phyloP scores from a whole-genome alignment of 2,113 vertebrate species.

The Polypterus bichir region DNA sequence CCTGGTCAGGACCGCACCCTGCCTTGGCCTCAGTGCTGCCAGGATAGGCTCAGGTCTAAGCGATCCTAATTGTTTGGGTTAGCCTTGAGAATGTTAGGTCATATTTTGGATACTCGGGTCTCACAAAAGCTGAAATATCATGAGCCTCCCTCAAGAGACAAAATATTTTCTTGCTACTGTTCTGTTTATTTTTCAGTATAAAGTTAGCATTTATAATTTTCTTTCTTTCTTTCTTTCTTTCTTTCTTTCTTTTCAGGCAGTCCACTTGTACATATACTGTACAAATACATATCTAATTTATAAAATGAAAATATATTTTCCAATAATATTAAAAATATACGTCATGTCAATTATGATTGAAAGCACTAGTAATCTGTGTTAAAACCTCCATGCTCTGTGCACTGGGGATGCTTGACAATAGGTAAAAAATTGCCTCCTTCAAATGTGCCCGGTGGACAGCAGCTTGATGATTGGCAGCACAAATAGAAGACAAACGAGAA shows the following conservation, averaged over 20 bases:
- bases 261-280: neutral
- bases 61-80: too few species aligned
- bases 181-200: too few species aligned
- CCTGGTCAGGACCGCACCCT: too few species aligned
- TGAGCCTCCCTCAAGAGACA: too few species aligned
- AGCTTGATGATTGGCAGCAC: slow-evolving; percentile 47
- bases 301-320: neutral
- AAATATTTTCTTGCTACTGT: too few species aligned
- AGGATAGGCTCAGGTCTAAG: too few species aligned
- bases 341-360: slow-evolving; percentile 25
- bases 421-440: slow-evolving; percentile 36
- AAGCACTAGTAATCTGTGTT: slow-evolving; percentile 35
- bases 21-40: too few species aligned
- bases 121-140: too few species aligned
- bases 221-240: neutral
- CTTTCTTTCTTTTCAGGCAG: neutral
- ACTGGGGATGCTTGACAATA: slow-evolving; percentile 32
- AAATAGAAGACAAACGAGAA: slow-evolving; percentile 52
- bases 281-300: slow-evolving; percentile 1
- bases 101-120: too few species aligned
- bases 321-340: slow-evolving; percentile 4
- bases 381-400: slow-evolving; percentile 29
- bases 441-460: slow-evolving; percentile 38
- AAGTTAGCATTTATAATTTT: too few species aligned
- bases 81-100: too few species aligned